Conservation (phyloP, 2,888 invertebrate species). For the Allolobophora icterica region DNA sequence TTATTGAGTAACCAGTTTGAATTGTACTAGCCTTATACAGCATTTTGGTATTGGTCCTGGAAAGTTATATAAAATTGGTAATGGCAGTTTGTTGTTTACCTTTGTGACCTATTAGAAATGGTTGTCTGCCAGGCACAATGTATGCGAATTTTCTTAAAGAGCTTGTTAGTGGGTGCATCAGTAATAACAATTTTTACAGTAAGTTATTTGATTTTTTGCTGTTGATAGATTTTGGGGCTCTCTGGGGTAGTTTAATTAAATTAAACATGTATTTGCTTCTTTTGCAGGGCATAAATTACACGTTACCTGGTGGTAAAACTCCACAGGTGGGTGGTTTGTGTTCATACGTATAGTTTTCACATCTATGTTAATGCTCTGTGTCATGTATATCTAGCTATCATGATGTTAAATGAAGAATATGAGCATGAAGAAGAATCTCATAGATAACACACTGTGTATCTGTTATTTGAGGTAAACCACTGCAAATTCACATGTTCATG, state of each 20-base stretch:
- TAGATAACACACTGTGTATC: neutral
- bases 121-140: neutral
- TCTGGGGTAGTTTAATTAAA: neutral
- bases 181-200: neutral
- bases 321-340: slow-evolving; percentile 7
- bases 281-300: slow-evolving; percentile 13
- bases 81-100: neutral
- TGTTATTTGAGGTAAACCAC: neutral
- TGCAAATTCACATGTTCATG: neutral
- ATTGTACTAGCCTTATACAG: neutral
- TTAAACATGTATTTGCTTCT: neutral
- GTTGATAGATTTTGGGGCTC: neutral
- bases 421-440: neutral
- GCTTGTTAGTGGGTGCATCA: neutral
- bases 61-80: neutral
- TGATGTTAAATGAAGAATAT: neutral
- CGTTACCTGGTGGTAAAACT: slow-evolving; percentile 18
- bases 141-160: neutral
- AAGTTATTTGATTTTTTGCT: neutral
- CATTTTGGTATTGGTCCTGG: neutral
- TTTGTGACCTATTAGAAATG: neutral
- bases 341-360: neutral
- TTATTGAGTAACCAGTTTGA: neutral
- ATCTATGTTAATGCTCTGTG: neutral
- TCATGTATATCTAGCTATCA: neutral